Evolutionary conservation across 1,140 invertebrate species (phyloP).

Genomic region (Hyposmocoma kahamanoa): DNA sequence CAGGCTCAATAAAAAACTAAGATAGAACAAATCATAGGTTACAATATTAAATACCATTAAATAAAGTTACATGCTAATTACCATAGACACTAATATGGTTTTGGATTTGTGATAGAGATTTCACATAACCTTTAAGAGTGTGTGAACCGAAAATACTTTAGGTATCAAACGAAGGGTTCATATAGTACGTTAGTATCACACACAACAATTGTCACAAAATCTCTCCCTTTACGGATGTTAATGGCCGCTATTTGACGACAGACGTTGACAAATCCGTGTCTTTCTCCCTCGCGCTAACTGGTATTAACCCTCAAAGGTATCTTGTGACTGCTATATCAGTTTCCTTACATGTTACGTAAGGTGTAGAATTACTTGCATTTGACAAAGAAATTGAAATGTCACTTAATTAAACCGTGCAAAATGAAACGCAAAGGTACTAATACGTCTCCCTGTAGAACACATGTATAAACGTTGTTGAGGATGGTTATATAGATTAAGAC

Average conservation of each 20-base stretch:
- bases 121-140: background rate
- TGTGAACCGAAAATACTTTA: background rate
- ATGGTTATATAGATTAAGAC: too few species aligned
- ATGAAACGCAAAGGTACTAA: too few species aligned
- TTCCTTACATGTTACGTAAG: too few species aligned
- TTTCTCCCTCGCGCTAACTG: slow-evolving; percentile 43
- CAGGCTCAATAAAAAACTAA: too few species aligned
- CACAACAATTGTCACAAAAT: slow-evolving; percentile 34
- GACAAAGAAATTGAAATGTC: too few species aligned
- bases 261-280: slow-evolving; percentile 57
- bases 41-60: background rate
- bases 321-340: slow-evolving; percentile 31
- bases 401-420: too few species aligned
- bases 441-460: too few species aligned
- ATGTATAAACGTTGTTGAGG: too few species aligned
- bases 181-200: background rate
- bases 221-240: slow-evolving; percentile 45
- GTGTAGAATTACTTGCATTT: too few species aligned
- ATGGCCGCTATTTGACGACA: slow-evolving; percentile 58
- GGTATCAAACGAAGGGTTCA: background rate
- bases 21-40: background rate
- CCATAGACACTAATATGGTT: background rate
- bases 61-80: background rate
- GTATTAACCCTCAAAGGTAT: slow-evolving; percentile 41
- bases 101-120: background rate